These are phyloP conservation scores for Drepanosiphum platanoidis DNA, from an alignment of 2,888 invertebrate genomes.

Conservation along the genomic window DNA sequence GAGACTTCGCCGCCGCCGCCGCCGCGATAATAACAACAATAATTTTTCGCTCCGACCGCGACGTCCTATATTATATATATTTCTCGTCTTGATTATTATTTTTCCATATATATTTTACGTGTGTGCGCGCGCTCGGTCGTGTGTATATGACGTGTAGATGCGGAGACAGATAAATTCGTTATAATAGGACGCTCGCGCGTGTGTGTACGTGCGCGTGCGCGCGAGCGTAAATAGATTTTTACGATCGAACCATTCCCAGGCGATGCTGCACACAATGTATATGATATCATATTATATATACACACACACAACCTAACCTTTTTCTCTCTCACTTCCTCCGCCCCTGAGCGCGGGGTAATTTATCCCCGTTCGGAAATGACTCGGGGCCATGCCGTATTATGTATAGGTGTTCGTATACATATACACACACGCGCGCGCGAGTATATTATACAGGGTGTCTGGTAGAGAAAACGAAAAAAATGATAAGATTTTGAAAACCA, in stretches of 20 bases:
- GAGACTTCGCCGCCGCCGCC: slow-evolving; percentile 48
- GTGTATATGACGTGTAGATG: slow-evolving; percentile 16
- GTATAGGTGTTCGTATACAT: no score
- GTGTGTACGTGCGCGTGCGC: not conserved
- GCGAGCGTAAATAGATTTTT: slow-evolving; percentile 44
- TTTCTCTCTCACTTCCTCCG: not conserved
- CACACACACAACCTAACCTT: not conserved
- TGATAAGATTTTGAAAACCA: no score
- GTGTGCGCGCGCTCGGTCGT: not conserved
- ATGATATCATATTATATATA: no score
- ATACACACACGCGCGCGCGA: not conserved
- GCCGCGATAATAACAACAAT: slow-evolving; percentile 58
- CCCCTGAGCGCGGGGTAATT: slow-evolving; percentile 8
- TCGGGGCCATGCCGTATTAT: slow-evolving; percentile 13
- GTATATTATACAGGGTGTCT: no score
- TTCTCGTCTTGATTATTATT: slow-evolving; percentile 60
- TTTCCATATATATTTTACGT: slow-evolving; percentile 27
- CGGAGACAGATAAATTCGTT: slow-evolving; percentile 59
- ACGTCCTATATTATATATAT: slow-evolving; percentile 38
- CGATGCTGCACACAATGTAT: not conserved
- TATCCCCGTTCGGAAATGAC: slow-evolving; percentile 50
- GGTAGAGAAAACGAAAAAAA: no score
- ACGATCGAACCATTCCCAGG: slow-evolving; percentile 53
- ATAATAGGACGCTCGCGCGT: slow-evolving; percentile 42
- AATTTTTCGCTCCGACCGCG: slow-evolving; percentile 61